Evolutionary conservation across 2,113 vertebrate genomes (phyloP).

Genomic region (Nyctereutes procyonoides): DNA sequence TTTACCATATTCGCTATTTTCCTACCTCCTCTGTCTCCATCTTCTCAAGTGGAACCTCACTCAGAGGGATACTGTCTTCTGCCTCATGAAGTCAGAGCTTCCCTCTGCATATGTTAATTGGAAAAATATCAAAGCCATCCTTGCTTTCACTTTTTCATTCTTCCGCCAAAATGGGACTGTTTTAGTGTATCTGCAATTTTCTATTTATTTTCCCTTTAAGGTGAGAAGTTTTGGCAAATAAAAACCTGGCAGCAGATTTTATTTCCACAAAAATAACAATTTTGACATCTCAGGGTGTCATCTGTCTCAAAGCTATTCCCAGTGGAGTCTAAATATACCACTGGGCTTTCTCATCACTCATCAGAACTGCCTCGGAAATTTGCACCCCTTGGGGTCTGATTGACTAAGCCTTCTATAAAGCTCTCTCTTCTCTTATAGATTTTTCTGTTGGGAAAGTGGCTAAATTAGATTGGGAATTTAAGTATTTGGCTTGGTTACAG

Average conservation of each 20-base stretch:
- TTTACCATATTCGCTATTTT: neutral
- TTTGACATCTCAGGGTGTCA: conserved; percentile 57
- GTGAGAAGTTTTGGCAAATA: conserved; percentile 65
- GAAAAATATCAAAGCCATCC: neutral
- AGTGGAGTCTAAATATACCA: conserved; percentile 53
- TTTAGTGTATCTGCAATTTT: conserved; percentile 9
- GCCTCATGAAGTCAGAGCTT: neutral
- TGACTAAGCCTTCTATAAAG: conserved; percentile 45
- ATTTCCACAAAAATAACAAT: conserved; percentile 59
- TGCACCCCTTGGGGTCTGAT: neutral
- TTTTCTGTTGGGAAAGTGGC: conserved; percentile 62
- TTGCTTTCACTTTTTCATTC: neutral
- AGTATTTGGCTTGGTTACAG: conserved; percentile 23
- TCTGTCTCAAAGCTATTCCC: conserved; percentile 50
- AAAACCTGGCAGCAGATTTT: conserved; percentile 59
- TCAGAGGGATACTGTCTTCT: neutral
- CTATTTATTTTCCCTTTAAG: conserved; percentile 50
- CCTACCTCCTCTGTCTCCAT: neutral
- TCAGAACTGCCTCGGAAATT: neutral
- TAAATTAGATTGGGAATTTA: conserved; percentile 42
- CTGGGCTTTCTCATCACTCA: neutral
- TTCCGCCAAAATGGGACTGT: neutral
- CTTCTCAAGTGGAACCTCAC: neutral
- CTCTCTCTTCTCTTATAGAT: neutral
- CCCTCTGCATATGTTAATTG: neutral